A percentile compares a stretch with the other conserved stretches of the same genome.
Evolutionary conservation across 2,888 invertebrate species (phyloP).

Genomic region (Mythimna lalbum): DNA sequence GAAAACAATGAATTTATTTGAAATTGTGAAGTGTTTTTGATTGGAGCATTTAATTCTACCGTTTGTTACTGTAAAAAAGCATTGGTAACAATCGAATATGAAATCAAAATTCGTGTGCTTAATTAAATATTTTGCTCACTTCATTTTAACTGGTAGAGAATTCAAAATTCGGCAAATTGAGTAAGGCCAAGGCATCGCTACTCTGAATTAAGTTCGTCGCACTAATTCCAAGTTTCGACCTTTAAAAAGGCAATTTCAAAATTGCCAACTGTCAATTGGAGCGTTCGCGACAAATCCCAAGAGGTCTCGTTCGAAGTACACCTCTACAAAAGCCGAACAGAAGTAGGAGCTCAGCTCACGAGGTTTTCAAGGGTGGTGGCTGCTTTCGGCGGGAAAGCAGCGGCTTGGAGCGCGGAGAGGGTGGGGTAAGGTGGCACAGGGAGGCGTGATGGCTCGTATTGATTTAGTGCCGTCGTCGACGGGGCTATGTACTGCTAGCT

Average conservation of each 20-base stretch:
- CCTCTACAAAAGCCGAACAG: slow-evolving; percentile 90
- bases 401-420: slow-evolving; percentile 77
- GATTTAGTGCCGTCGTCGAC: slow-evolving; percentile 91
- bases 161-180: background rate
- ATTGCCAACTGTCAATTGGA: slow-evolving; percentile 87
- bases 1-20: slow-evolving; percentile 59
- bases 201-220: slow-evolving; percentile 26
- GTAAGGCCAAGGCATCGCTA: slow-evolving; percentile 13
- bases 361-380: slow-evolving; percentile 90
- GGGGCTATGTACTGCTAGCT: slow-evolving; percentile 88
- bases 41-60: slow-evolving; percentile 18
- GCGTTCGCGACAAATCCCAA: slow-evolving; percentile 87
- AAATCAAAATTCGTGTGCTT: background rate
- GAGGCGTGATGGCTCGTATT: slow-evolving; percentile 90
- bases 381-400: slow-evolving; percentile 89
- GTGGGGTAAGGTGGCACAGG: slow-evolving; percentile 71
- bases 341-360: slow-evolving; percentile 91
- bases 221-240: slow-evolving; percentile 56
- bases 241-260: slow-evolving; percentile 79
- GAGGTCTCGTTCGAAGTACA: slow-evolving; percentile 87
- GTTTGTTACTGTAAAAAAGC: background rate
- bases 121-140: background rate
- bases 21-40: slow-evolving; percentile 32
- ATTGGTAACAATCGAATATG: background rate
- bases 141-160: background rate